These are phyloP conservation scores for Cephalopholis sonnerati DNA, from an alignment of 2,113 vertebrate species.

Conservation along the genomic window DNA sequence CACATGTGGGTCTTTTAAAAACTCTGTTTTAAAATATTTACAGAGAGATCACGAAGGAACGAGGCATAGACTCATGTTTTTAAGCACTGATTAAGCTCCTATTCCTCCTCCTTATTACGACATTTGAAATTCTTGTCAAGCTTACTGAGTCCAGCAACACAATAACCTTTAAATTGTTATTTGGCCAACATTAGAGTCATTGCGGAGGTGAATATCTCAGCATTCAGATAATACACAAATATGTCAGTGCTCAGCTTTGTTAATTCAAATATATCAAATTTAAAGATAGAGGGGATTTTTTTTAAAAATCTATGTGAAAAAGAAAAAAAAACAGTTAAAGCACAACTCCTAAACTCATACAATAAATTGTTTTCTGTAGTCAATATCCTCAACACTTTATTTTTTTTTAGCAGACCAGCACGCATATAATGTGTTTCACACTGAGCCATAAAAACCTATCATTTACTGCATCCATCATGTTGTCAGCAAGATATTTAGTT, in stretches of 20 bases:
- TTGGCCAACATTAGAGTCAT: background rate
- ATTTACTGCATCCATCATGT: conserved; percentile 74
- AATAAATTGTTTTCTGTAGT: conserved; percentile 54
- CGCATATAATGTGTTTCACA: conserved; percentile 30
- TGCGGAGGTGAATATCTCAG: background rate
- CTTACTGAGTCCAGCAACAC: background rate
- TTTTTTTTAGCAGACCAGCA: conserved; percentile 45
- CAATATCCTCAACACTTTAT: conserved; percentile 57
- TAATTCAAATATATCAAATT: background rate
- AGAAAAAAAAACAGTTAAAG: background rate
- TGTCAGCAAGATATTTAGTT: conserved; percentile 58
- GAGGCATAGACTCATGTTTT: background rate
- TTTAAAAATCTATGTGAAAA: background rate
- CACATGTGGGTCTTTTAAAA: background rate
- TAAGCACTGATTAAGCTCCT: background rate
- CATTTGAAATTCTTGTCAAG: background rate
- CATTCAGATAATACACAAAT: background rate
- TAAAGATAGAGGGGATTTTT: background rate
- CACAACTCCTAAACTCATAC: background rate
- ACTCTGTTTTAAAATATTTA: background rate
- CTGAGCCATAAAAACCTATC: conserved; percentile 59
- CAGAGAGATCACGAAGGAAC: background rate
- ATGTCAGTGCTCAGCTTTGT: background rate
- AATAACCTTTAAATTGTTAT: background rate
- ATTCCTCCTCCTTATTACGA: background rate